Conservation (phyloP, 2,797 vertebrate genomes). For the Zalophus californianus region DNA sequence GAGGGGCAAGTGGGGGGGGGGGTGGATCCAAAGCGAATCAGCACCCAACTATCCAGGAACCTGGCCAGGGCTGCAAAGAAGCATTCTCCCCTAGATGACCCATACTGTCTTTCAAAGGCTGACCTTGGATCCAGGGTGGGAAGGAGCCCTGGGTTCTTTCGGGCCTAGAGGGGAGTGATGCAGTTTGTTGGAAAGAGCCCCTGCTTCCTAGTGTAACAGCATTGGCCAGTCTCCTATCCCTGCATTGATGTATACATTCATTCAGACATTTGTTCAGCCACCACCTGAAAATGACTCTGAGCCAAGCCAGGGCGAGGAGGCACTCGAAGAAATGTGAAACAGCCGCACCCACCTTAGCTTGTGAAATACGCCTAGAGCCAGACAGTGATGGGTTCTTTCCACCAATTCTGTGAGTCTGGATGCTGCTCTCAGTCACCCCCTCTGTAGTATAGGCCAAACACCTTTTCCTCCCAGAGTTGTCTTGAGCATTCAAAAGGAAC, state of each 20-base stretch:
- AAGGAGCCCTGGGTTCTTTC: not conserved
- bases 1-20: not conserved
- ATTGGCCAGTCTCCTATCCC: not conserved
- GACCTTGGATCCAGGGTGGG: not conserved
- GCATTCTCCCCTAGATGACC: rapidly evolving
- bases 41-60: not conserved
- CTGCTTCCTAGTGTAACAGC: not conserved
- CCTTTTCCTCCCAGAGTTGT: not conserved
- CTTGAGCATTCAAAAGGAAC: not conserved
- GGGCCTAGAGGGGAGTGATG: not conserved
- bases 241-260: not conserved
- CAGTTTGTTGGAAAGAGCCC: not conserved
- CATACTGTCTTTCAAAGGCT: not conserved
- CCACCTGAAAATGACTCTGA: not conserved
- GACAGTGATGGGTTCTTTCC: not conserved
- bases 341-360: not conserved
- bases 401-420: not conserved
- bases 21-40: not conserved
- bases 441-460: not conserved
- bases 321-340: not conserved
- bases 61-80: not conserved
- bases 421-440: not conserved
- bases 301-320: not conserved
- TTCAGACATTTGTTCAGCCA: not conserved
- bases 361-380: no score